Base-by-base conservation (phyloP, 2,797 vertebrate genomes). In the Phoebastria nigripes region DNA sequence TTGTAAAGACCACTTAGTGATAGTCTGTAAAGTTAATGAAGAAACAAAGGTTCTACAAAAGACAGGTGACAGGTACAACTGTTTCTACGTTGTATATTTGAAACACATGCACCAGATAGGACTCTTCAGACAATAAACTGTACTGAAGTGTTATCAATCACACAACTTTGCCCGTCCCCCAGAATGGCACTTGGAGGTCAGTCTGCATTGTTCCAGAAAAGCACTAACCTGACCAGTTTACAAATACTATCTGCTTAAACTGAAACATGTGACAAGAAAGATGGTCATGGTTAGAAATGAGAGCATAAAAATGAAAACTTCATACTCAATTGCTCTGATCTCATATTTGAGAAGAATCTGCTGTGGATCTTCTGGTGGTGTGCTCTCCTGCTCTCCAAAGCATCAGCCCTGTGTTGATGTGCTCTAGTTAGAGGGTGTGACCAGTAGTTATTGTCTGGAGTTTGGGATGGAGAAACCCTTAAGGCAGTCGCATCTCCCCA, bases 111-210 rank as follows among this genome's bases (percentile, higher is more conserved):
- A 22, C 11, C 1, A 3, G 58, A n/a, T 17, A 66, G 51, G 35
- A 15, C 5, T 78, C 31, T 66, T 80, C 62, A 67, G 56, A 35
- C 35, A 56, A 55, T 44, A 56, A 80, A 47, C 39, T 52, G 17
- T 79, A 29, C 39, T 85, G 67, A 87, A 80, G 55, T 21, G 31
- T 46, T 71, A 89, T 80, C 59, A 63, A 28, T 66, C 83, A 74
- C n/a, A 9, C 17, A 61, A 2, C 21, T 89, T 85, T 17, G 14
- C 58, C 37, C 0, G 0, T 52, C 7, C 16, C 15, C 8, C 22
- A 29, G 78, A 66, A 56, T 4, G 47, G 44, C 70, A 39, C 67
- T 54, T 79, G 55, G 29, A 82, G 47, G 44, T 62, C 77, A 41
- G 59, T 15, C 71, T 87, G 47, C 33, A 4, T 18, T 51, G n/a